Evolutionary conservation across 2,113 vertebrate species (phyloP), one percentile per base, ranked within the genome.

Genomic region (Cyrtonyx montezumae): DNA sequence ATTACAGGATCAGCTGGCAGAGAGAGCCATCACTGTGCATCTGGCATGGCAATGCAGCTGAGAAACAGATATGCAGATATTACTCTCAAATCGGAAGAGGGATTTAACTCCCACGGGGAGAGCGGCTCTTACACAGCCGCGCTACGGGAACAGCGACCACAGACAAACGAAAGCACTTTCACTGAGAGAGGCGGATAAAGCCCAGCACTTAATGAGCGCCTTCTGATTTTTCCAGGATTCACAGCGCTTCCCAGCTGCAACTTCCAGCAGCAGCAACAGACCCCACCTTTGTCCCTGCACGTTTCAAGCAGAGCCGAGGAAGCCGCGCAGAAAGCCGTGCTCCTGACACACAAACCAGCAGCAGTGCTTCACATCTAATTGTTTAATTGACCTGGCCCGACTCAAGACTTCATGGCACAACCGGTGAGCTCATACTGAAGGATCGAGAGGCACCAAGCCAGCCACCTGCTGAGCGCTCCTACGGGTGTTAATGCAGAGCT

Each of bases 1-100:
- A 89, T 96, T 93, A 97, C 76, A 74, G 89, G 90, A 95, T 92
- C 89, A 88, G 77, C 91, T 71, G 87, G 40, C 84, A 10, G 88
- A 93, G 91, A 59, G 87, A 66, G 93, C 94, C 34, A 63, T 84
- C 83, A 7, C 68, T 9, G 45, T 91, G 46, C 82, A 66, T 65
- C 93, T 91, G 82, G 71, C 68, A 28, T 46, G 28, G 59, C 74
- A 11, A 53, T 42, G 78, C 85, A 8, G 77, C 91, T 69, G 14
- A 65, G 83, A 70, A 86, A 73, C 49, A 86, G 71, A 22, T 70
- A 89, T 69, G 66, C 45, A 73, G 90, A 89, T 56, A 78, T 34
- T 48, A 17, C 87, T 61, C 11, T 11, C 68, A 65, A 71, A 67
- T 83, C 13, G 4, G 84, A 78, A 81, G 65, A 78, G 45, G 46